Evolutionary conservation across 1,140 invertebrate species (phyloP).

Genomic region (Hermatobates lingyangjiaoensis): DNA sequence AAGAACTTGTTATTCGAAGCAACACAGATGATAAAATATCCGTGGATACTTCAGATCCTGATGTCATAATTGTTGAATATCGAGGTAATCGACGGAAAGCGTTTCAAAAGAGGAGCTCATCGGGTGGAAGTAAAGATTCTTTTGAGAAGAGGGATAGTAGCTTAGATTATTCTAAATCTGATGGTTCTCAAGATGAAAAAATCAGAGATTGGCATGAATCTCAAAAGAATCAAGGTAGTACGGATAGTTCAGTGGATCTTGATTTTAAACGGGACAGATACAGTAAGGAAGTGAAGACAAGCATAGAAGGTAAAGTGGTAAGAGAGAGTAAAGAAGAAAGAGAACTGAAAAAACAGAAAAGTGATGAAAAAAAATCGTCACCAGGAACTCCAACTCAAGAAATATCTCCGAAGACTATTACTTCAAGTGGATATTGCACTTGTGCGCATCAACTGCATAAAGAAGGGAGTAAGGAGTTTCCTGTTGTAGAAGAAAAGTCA

Average conservation of each 20-base stretch:
- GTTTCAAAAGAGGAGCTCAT: conserved; percentile 18
- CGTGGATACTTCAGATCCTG: conserved; percentile 15
- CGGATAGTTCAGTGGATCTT: neutral
- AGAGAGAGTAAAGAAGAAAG: conserved; percentile 6
- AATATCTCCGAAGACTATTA: neutral
- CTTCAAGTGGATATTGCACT: neutral
- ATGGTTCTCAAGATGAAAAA: conserved; percentile 5
- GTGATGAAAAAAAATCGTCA: conserved; percentile 7
- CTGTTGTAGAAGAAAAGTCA: conserved; percentile 1
- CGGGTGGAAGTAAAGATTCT: conserved; percentile 18
- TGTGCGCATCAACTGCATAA: neutral
- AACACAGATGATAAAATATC: conserved; percentile 15
- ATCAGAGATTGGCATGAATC: conserved; percentile 11
- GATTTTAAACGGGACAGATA: conserved; percentile 11
- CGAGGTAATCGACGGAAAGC: conserved; percentile 17
- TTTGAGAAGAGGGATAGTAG: conserved; percentile 13
- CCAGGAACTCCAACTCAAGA: neutral
- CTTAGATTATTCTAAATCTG: conserved; percentile 10
- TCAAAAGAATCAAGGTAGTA: neutral
- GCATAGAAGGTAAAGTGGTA: conserved; percentile 14
- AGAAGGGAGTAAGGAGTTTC: neutral
- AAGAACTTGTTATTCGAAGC: conserved; percentile 14
- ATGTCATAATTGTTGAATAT: conserved; percentile 21
- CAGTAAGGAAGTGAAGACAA: conserved; percentile 15
- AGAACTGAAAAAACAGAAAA: conserved; percentile 12